phyloP scores from a whole-genome alignment of 2,797 vertebrate genomes.

The Otolemur crassicaudatus region DNA sequence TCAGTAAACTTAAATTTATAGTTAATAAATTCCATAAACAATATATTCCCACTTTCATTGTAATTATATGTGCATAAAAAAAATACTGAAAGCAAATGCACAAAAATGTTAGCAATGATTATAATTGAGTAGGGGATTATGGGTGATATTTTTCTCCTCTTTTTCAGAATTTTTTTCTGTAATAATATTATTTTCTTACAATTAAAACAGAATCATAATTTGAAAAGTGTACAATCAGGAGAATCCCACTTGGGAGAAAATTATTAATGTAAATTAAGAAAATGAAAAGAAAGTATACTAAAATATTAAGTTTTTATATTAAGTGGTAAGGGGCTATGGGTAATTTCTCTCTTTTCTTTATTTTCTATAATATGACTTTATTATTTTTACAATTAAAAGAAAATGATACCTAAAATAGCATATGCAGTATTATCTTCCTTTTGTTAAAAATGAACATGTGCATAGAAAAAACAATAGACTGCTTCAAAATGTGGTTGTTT shows the following conservation, averaged over 20 bases:
- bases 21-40: slow-evolving; percentile 48
- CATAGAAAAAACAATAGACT: slow-evolving; percentile 47
- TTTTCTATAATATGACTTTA: slow-evolving; percentile 61
- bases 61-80: slow-evolving; percentile 53
- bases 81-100: slow-evolving; percentile 51
- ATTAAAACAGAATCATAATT: slow-evolving; percentile 67
- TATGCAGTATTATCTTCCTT: slow-evolving; percentile 35
- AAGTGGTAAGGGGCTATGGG: slow-evolving; percentile 62
- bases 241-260: slow-evolving; percentile 51
- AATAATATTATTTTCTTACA: slow-evolving; percentile 67
- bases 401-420: slow-evolving; percentile 51
- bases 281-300: slow-evolving; percentile 58
- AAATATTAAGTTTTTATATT: slow-evolving; percentile 73
- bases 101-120: slow-evolving; percentile 52
- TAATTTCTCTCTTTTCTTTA: slow-evolving; percentile 57
- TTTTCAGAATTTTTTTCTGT: slow-evolving; percentile 39
- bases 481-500: slow-evolving; percentile 40
- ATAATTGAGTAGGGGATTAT: slow-evolving; percentile 61
- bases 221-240: slow-evolving; percentile 68
- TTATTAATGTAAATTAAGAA: slow-evolving; percentile 68
- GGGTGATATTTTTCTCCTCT: slow-evolving; percentile 55
- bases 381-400: slow-evolving; percentile 71
- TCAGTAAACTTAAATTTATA: slow-evolving; percentile 45
- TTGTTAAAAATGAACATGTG: slow-evolving; percentile 46
- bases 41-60: slow-evolving; percentile 45